A percentile compares a stretch with the other conserved stretches of the same genome.
These are phyloP conservation scores for Calonectris borealis DNA, from an alignment of 2,113 vertebrate species.

Conservation along the genomic window DNA sequence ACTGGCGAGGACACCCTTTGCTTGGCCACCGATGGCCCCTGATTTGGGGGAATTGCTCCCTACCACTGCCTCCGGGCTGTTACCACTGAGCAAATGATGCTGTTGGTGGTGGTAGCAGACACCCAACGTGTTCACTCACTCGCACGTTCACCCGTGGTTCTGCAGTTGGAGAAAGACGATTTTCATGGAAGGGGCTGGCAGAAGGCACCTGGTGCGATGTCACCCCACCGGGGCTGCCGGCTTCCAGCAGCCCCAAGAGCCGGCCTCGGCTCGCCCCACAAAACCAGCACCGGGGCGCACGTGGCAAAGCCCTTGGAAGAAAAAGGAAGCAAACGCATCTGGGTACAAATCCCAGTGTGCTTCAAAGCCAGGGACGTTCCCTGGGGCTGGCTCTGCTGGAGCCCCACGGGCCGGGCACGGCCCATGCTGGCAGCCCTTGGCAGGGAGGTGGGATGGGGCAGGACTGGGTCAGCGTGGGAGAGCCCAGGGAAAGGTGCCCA, in stretches of 20 bases:
- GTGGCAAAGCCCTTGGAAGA: background rate
- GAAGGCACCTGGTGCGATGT: too few species aligned
- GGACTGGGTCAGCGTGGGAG: background rate
- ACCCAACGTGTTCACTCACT: background rate
- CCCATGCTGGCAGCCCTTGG: background rate
- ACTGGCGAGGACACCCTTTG: background rate
- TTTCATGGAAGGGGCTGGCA: background rate
- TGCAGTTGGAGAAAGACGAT: background rate
- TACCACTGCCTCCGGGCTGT: background rate
- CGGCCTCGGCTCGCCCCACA: background rate
- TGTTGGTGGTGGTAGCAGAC: background rate
- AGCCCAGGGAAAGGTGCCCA: background rate
- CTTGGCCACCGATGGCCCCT: background rate
- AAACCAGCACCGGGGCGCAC: background rate
- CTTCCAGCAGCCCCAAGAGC: background rate
- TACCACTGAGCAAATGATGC: background rate
- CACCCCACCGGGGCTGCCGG: background rate
- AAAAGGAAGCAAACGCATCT: background rate
- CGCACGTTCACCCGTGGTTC: accelerated
- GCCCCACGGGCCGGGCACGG: accelerated
- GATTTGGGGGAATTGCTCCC: background rate
- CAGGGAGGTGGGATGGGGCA: background rate
- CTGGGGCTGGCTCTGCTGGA: background rate
- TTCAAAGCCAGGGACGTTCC: background rate
- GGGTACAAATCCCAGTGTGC: background rate